These are phyloP conservation scores for Cyclopterus lumpus DNA, from an alignment of 2,797 vertebrate genomes.

Conservation along the genomic window DNA sequence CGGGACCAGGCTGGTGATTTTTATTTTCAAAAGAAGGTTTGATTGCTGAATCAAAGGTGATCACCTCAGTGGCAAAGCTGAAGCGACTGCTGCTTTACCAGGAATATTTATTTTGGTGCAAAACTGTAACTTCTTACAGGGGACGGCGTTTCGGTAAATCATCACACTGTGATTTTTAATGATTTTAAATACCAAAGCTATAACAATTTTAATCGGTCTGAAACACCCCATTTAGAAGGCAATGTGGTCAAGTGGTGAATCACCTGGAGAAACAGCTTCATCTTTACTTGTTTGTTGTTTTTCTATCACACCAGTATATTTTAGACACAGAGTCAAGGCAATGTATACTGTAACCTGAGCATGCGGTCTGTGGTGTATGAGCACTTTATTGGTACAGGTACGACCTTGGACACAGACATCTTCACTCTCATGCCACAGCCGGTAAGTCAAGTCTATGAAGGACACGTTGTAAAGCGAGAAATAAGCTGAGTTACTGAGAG, in stretches of 20 bases:
- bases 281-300: conserved; percentile 24
- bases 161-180: conserved; percentile 59
- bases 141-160: conserved; percentile 40
- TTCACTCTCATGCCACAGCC: conserved; percentile 58
- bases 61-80: conserved; percentile 49
- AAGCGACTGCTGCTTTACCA: conserved; percentile 54
- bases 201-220: conserved; percentile 14
- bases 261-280: conserved; percentile 33
- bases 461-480: conserved; percentile 65
- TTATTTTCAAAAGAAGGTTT: conserved; percentile 62
- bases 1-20: conserved; percentile 77
- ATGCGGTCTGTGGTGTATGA: conserved; percentile 80
- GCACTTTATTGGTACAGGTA: conserved; percentile 90
- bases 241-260: conserved; percentile 20
- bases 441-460: conserved; percentile 53
- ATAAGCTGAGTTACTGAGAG: conserved; percentile 52
- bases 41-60: conserved; percentile 59
- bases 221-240: conserved; percentile 5
- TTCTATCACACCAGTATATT: conserved; percentile 51
- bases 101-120: conserved; percentile 74
- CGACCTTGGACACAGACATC: conserved; percentile 72
- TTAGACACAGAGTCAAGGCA: conserved; percentile 44
- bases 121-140: conserved; percentile 51
- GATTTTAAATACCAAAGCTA: conserved; percentile 58
- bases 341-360: conserved; percentile 68